Percentiles rank a stretch among this genome's conserved stretches.
Evolutionary conservation across 2,888 invertebrate species (phyloP).

Genomic region (Monochamus alternatus): DNA sequence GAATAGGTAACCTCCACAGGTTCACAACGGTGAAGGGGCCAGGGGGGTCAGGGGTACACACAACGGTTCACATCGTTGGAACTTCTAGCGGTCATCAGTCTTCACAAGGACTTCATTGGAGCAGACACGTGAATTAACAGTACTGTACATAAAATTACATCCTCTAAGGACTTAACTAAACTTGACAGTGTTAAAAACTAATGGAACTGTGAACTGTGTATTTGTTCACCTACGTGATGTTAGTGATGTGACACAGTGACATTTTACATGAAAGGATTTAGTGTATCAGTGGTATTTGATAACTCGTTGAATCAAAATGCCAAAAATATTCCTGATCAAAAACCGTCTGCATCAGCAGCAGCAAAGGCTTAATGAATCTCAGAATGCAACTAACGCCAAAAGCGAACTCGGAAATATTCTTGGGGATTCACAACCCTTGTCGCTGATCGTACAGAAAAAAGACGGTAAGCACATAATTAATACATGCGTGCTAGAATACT

Average conservation of each 20-base stretch:
- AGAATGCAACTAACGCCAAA: conserved; percentile 81
- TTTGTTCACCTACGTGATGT: conserved; percentile 15
- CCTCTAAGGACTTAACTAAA: conserved; percentile 22
- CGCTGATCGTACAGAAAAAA: conserved; percentile 74
- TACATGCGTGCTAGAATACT: neutral
- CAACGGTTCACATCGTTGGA: conserved; percentile 65
- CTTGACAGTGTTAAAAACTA: conserved; percentile 16
- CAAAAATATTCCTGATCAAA: conserved; percentile 94
- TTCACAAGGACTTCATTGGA: conserved; percentile 66
- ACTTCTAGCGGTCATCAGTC: conserved; percentile 70
- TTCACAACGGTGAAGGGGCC: conserved; percentile 58
- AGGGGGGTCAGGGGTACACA: conserved; percentile 62
- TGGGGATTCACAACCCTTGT: conserved; percentile 74
- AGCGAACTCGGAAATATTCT: conserved; percentile 73
- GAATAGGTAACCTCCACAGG: conserved; percentile 68
- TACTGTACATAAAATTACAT: conserved; percentile 29
- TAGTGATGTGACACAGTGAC: conserved; percentile 37
- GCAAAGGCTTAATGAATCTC: conserved; percentile 85
- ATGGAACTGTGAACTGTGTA: neutral
- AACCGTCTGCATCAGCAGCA: conserved; percentile 94
- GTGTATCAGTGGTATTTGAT: conserved; percentile 38
- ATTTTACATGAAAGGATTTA: conserved; percentile 9
- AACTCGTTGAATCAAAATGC: conserved; percentile 75
- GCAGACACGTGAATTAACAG: conserved; percentile 56
- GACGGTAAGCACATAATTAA: conserved; percentile 64